Percentiles rank a stretch among this genome's conserved stretches.
Evolutionary conservation across 1,140 invertebrate species (phyloP).

Genomic region (Sipha flava): DNA sequence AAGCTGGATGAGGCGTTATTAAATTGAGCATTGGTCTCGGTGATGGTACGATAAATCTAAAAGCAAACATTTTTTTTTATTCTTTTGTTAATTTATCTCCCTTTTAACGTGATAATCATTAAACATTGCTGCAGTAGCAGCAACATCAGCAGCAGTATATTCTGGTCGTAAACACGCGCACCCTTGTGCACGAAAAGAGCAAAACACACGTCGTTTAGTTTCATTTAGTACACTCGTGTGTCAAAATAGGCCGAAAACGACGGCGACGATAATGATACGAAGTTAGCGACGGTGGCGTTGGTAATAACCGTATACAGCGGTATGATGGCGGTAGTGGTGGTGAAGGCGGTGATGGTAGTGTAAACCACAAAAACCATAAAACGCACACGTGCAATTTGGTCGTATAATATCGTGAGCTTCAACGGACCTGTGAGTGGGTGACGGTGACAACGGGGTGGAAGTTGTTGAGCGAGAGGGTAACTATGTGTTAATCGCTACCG

Average conservation of each 20-base stretch:
- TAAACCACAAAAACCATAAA: constrained; percentile 16
- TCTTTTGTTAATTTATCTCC: no score
- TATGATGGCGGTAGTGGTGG: neutral
- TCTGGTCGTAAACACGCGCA: no score
- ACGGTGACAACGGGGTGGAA: neutral
- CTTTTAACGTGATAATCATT: no score
- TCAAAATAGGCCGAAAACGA: neutral
- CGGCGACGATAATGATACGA: neutral
- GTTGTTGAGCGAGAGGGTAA: neutral
- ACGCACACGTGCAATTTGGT: neutral
- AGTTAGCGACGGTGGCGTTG: neutral
- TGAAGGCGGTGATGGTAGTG: neutral
- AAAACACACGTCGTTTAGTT: neutral
- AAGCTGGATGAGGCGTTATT: no score
- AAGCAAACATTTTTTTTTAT: no score
- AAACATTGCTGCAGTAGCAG: no score
- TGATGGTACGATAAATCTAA: no score
- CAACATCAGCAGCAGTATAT: no score
- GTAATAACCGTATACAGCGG: neutral
- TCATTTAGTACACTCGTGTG: neutral
- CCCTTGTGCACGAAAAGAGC: no score
- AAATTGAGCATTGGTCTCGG: no score
- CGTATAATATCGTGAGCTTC: neutral
- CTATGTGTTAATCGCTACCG: constrained; percentile 8
- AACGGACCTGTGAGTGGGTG: neutral